Evolutionary conservation across 2,888 invertebrate species (phyloP).

Genomic region (Hirtodrosophila duncani): DNA sequence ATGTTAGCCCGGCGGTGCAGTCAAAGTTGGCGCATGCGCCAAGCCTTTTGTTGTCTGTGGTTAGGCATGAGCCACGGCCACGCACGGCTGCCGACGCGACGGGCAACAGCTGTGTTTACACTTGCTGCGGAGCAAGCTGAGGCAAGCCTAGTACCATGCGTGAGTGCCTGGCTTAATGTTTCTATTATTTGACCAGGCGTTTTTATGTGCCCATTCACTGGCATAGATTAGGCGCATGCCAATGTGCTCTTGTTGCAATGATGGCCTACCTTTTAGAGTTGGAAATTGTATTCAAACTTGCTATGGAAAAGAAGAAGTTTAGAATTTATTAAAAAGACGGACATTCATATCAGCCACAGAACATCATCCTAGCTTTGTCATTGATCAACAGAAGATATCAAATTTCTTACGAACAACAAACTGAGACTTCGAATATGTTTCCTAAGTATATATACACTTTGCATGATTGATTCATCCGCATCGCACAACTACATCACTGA

Average conservation of each 20-base stretch:
- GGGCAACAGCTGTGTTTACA: slow-evolving; percentile 70
- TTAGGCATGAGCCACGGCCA: slow-evolving; percentile 54
- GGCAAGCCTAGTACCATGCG: slow-evolving; percentile 28
- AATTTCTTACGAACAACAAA: too few species aligned
- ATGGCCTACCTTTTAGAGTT: too few species aligned
- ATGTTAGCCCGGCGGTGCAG: slow-evolving; percentile 36
- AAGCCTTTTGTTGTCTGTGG: slow-evolving; percentile 62
- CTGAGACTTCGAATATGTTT: too few species aligned
- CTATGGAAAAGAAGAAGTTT: too few species aligned
- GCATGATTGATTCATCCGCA: too few species aligned
- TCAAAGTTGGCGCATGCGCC: slow-evolving; percentile 51
- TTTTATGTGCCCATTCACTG: slow-evolving; percentile 24
- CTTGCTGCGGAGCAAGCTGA: slow-evolving; percentile 20
- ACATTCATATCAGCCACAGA: too few species aligned
- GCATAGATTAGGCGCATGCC: slow-evolving; percentile 29
- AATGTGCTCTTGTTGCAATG: slow-evolving; percentile 5
- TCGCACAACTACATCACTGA: too few species aligned
- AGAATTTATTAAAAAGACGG: too few species aligned
- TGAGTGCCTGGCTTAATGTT: slow-evolving; percentile 54
- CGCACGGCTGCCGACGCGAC: slow-evolving; percentile 6
- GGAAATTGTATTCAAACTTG: too few species aligned
- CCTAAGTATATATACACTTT: too few species aligned
- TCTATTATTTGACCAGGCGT: slow-evolving; percentile 49
- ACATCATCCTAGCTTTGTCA: too few species aligned
- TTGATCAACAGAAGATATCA: too few species aligned